A percentile compares a stretch with the other conserved stretches of the same genome.
These are phyloP conservation scores for Trinorchestia longiramus DNA, from an alignment of 1,140 invertebrate species.

Conservation along the genomic window DNA sequence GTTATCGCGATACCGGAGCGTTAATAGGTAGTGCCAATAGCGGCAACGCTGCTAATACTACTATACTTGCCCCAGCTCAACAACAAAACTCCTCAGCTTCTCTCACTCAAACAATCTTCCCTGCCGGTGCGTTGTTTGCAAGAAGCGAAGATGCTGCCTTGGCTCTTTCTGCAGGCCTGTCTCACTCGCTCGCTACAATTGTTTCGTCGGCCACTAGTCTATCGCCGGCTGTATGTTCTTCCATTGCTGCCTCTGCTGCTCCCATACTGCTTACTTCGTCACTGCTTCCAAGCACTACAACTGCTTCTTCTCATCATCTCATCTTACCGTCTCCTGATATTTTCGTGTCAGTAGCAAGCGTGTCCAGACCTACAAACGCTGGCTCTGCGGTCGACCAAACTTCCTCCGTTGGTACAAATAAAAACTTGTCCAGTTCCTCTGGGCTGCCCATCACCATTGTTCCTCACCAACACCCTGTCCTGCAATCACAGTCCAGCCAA, in stretches of 20 bases:
- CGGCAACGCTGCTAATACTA: neutral
- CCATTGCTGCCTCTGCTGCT: conserved; percentile 13
- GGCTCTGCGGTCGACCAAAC: neutral
- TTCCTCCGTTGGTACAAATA: conserved; percentile 25
- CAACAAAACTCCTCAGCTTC: neutral
- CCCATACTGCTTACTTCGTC: conserved; percentile 13
- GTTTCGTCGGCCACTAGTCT: conserved; percentile 18
- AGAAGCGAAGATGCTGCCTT: conserved; percentile 40
- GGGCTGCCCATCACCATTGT: conserved; percentile 3
- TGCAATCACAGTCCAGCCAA: neutral
- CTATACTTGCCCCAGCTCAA: neutral
- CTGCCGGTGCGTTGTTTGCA: conserved; percentile 21
- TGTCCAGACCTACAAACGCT: neutral
- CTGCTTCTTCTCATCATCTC: conserved; percentile 47
- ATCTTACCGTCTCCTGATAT: conserved; percentile 16
- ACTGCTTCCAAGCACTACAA: neutral
- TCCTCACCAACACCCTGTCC: conserved; percentile 16
- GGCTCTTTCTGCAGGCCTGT: conserved; percentile 19
- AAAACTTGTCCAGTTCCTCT: neutral
- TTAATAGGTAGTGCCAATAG: neutral
- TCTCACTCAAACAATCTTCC: conserved; percentile 25
- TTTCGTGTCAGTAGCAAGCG: conserved; percentile 17
- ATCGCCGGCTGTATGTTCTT: neutral
- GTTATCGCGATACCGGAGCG: neutral
- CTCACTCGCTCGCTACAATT: conserved; percentile 40